Percentiles rank a stretch among this genome's conserved stretches.
These are phyloP conservation scores for Etia nguti DNA, from an alignment of 2,113 vertebrate genomes.

Conservation along the genomic window DNA sequence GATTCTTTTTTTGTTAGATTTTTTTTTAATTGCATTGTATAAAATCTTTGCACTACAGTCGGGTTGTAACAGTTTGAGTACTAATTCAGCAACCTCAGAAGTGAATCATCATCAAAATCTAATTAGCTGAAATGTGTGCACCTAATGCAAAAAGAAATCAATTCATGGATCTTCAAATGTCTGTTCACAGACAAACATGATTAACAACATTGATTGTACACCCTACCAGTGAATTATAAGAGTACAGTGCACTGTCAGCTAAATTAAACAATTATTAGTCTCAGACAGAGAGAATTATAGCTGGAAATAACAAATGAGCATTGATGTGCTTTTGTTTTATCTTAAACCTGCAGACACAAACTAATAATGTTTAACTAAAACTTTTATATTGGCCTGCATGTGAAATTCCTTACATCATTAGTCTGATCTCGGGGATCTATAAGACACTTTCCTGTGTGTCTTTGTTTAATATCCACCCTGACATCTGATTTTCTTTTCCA, in stretches of 20 bases:
- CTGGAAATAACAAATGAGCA: not conserved
- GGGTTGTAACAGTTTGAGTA: not conserved
- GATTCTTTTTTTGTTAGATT: not conserved
- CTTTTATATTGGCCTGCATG: not conserved
- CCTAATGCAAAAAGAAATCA: not conserved
- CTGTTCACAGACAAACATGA: not conserved
- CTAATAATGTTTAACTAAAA: not conserved
- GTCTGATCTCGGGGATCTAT: not conserved
- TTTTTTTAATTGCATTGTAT: not conserved
- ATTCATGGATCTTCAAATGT: not conserved
- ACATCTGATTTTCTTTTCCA: not conserved
- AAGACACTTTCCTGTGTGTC: not conserved
- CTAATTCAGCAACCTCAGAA: not conserved
- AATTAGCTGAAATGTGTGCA: not conserved
- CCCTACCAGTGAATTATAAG: not conserved
- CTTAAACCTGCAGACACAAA: not conserved
- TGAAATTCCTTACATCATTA: not conserved
- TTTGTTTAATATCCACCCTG: slow-evolving; percentile 2
- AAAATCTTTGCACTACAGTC: not conserved
- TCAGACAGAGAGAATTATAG: not conserved
- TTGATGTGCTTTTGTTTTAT: not conserved
- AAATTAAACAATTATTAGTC: not conserved
- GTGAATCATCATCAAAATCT: not conserved
- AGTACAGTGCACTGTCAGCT: not conserved
- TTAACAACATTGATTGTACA: not conserved